Evolutionary conservation across 2,888 invertebrate genomes (phyloP), one percentile per base, ranked within the genome.

Genomic region (Neuroscelio doddi): DNA sequence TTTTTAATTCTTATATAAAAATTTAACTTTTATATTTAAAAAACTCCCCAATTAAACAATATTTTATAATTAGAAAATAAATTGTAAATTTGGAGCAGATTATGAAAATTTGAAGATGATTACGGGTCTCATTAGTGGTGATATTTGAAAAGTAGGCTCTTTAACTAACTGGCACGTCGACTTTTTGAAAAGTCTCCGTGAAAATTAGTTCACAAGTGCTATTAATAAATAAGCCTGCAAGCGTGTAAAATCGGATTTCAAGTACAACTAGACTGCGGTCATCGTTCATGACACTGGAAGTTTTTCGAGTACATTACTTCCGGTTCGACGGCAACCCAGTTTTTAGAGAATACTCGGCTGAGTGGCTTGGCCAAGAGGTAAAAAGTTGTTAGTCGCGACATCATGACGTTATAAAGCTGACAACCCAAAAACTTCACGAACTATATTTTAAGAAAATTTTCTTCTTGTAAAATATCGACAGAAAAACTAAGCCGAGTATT

Each of bases 241-340:
- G n/a, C n/a, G 51, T 51, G 27, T 21, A 21, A 49, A 53, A 63
- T 63, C 52, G 45, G 44, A 64, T 53, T 58, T 52, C 57, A 44
- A 51, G 61, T 41, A 47, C 41, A 45, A 10, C 17, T n/a, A n/a
- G 42, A 27, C 10, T 8, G 53, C 57, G 41, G 42, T 38, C 47
- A 26, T 64, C 46, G 58, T 34, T 47, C 47, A 27, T 16, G 24
- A 30, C 49, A 67, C 47, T 64, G 52, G 57, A 65, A 66, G 47
- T 64, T 68, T 68, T 62, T 64, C 67, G 61, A 68, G 71, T 58
- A 61, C 58, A 71, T 71, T 71, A 69, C 62, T 68, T 71, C 62
- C 71, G 66, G 64, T 64, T 68, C 64, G 69, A 41, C 55, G 62
- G 57, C 51, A 63, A 53, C 63, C 68, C 49, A 68, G 61, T 67